These are phyloP conservation scores for Neria commutata DNA, from an alignment of 2,888 invertebrate genomes.

Conservation along the genomic window DNA sequence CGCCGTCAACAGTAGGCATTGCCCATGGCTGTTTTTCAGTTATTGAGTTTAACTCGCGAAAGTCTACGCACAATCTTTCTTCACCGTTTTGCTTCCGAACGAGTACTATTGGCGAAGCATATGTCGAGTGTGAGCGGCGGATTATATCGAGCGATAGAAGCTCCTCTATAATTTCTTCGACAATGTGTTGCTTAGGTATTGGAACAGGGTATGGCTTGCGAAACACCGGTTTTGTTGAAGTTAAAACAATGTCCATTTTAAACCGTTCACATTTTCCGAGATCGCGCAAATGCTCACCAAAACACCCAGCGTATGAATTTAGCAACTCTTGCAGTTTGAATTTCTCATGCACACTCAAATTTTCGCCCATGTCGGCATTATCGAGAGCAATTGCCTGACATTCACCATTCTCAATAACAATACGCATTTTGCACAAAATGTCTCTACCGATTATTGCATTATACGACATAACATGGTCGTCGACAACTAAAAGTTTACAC, in stretches of 20 bases:
- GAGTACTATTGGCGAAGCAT: background rate
- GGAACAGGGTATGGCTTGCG: no score
- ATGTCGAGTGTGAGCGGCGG: no score
- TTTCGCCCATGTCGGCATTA: no score
- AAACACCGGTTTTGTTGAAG: no score
- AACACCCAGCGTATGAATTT: background rate
- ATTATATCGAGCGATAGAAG: no score
- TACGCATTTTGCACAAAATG: no score
- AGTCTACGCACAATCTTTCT: background rate
- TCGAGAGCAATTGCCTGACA: no score
- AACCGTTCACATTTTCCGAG: background rate
- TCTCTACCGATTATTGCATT: no score
- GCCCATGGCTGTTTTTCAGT: background rate
- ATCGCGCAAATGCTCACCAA: background rate
- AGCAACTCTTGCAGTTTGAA: background rate
- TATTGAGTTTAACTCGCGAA: background rate
- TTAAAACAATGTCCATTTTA: background rate
- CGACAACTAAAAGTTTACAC: background rate
- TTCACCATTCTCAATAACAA: background rate
- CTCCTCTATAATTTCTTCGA: no score
- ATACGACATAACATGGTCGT: no score
- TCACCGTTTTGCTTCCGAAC: background rate
- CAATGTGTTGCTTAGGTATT: no score
- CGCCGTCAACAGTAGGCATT: background rate
- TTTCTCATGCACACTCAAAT: no score